These are phyloP conservation scores for Pica pica DNA, from an alignment of 2,113 vertebrate genomes.

Conservation along the genomic window DNA sequence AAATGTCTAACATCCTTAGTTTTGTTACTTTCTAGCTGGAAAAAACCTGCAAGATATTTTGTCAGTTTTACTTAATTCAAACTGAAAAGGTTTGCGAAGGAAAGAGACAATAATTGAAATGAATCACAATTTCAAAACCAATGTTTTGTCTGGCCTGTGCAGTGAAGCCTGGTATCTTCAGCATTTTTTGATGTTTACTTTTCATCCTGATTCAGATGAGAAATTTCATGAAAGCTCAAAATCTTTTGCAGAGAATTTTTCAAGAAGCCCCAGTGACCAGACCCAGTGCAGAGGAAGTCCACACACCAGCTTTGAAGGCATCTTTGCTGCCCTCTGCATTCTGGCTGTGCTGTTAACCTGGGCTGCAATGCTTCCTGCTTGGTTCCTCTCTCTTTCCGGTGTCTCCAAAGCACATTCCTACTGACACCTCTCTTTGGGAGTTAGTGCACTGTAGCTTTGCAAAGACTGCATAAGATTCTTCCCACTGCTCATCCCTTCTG, in stretches of 20 bases:
- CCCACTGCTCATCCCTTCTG: neutral
- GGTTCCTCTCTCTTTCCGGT: neutral
- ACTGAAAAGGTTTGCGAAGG: neutral
- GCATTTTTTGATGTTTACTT: neutral
- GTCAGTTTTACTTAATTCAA: neutral
- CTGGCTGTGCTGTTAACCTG: neutral
- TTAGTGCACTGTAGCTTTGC: rapidly evolving
- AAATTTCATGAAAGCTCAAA: neutral
- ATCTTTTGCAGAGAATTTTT: neutral
- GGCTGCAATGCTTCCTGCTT: neutral
- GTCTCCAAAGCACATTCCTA: neutral
- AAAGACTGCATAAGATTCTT: neutral
- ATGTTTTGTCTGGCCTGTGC: neutral
- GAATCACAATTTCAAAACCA: neutral
- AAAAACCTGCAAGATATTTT: neutral
- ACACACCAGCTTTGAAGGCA: neutral
- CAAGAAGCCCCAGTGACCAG: neutral
- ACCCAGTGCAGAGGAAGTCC: neutral
- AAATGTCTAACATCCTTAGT: neutral
- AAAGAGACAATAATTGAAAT: neutral
- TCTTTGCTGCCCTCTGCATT: neutral
- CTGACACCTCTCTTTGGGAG: neutral
- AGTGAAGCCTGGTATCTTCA: neutral
- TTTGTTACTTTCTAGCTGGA: neutral
- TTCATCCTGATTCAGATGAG: neutral